Percentiles rank a stretch among this genome's conserved stretches.
Conservation (phyloP, 2,113 vertebrate species). For the Pseudopipra pipra region DNA sequence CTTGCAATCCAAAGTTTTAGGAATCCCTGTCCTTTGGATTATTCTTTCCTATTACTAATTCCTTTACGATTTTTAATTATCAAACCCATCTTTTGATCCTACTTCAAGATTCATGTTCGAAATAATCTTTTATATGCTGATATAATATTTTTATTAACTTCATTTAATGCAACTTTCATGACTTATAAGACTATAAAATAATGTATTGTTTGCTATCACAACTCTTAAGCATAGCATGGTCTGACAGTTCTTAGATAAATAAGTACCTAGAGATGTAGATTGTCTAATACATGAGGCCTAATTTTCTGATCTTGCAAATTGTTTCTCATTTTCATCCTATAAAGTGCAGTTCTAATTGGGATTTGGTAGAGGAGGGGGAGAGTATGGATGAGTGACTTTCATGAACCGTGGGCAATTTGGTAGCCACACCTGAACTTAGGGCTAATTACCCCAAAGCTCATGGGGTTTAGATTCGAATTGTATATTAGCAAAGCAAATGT, state of each 20-base stretch:
- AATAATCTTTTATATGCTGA: neutral
- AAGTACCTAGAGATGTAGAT: neutral
- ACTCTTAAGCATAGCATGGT: neutral
- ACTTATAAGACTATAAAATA: neutral
- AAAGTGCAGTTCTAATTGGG: neutral
- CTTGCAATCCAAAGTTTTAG: neutral
- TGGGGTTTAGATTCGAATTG: neutral
- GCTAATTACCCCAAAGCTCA: neutral
- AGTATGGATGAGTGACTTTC: neutral
- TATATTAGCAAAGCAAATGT: neutral
- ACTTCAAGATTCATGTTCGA: neutral
- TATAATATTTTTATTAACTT: neutral
- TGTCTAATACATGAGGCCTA: neutral
- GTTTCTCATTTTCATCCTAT: neutral
- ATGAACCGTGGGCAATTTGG: neutral
- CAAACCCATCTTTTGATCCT: neutral
- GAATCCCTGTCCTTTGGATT: neutral
- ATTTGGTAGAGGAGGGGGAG: neutral
- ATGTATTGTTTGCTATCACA: neutral
- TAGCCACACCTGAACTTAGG: neutral
- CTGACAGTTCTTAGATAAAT: neutral
- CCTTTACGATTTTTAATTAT: neutral
- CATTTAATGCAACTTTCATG: neutral
- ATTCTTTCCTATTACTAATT: neutral
- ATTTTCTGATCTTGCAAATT: neutral